phyloP scores from a whole-genome alignment of 37 sponge, comb jelly and placozoan species.

The Axinella damicornis region DNA sequence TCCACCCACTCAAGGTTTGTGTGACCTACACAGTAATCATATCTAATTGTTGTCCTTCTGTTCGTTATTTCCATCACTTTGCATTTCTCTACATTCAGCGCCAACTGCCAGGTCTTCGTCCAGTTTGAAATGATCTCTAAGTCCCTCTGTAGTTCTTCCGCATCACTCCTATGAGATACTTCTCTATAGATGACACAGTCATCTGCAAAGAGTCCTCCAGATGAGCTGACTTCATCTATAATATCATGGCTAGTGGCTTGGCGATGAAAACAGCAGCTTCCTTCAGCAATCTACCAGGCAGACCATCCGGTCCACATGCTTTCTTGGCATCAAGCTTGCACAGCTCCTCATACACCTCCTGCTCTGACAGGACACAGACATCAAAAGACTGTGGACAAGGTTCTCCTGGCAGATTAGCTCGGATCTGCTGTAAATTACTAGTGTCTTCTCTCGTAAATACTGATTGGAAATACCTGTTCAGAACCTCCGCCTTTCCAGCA shows the following conservation, averaged over 20 bases:
- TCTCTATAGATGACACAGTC: conserved; percentile 10
- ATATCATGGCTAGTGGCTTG: conserved; percentile 32
- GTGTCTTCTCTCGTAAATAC: no score
- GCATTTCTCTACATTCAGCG: not conserved
- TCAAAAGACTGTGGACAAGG: no score
- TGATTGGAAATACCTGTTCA: no score
- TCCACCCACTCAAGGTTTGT: conserved; percentile 4
- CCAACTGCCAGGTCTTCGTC: conserved; percentile 20
- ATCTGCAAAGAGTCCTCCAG: not conserved
- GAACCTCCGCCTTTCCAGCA: no score
- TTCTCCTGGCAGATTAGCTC: no score
- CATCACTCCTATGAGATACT: not conserved
- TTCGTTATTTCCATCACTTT: not conserved
- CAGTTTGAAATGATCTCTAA: not conserved
- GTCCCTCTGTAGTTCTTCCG: not conserved
- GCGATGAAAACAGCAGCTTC: conserved; percentile 34
- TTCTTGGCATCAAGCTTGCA: not conserved
- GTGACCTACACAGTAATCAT: not conserved
- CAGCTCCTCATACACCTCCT: conserved; percentile 9
- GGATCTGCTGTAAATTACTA: no score
- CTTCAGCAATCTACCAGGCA: conserved; percentile 25
- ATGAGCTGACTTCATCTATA: not conserved
- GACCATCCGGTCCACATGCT: conserved; percentile 16
- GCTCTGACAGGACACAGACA: not conserved
- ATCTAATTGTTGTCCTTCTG: not conserved